These are phyloP conservation scores for Anguilla pacifica DNA, from an alignment of 2,797 vertebrate species.

Conservation along the genomic window DNA sequence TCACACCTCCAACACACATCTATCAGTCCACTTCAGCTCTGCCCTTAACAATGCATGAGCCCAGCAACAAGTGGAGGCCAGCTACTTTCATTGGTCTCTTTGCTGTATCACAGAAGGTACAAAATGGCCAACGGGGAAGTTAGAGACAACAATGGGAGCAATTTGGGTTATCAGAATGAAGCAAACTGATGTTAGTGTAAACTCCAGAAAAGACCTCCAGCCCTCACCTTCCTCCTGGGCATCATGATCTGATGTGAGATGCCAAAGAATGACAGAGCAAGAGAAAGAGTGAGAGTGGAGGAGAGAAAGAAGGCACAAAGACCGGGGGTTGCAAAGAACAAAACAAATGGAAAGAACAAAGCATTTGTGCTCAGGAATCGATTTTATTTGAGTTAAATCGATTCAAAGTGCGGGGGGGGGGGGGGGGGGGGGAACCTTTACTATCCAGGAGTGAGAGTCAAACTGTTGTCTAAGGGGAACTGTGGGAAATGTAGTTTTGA, in stretches of 20 bases:
- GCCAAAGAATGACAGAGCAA: conserved; percentile 5
- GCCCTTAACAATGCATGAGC: no score
- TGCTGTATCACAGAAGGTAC: background rate
- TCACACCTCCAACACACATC: background rate
- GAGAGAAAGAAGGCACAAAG: background rate
- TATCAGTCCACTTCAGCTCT: background rate
- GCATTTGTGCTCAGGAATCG: conserved; percentile 28
- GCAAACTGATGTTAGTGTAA: background rate
- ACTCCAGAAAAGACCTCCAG: background rate
- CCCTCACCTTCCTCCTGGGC: conserved; percentile 67
- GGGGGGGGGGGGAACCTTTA: conserved; percentile 8
- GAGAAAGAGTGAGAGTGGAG: background rate
- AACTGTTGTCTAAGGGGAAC: background rate
- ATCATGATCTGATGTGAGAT: conserved; percentile 59
- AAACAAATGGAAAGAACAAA: conserved; percentile 24
- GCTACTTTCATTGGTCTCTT: background rate
- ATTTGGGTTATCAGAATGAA: background rate
- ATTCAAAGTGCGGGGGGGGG: background rate
- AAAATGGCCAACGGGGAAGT: background rate
- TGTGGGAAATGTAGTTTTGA: conserved; percentile 15
- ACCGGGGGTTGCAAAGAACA: background rate
- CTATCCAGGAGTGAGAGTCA: conserved; percentile 13
- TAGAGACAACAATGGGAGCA: background rate
- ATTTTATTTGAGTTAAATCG: conserved; percentile 9
- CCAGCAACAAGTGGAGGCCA: background rate